Conservation (phyloP, 2,888 invertebrate genomes). For the Carpatolechia fugitivella region DNA sequence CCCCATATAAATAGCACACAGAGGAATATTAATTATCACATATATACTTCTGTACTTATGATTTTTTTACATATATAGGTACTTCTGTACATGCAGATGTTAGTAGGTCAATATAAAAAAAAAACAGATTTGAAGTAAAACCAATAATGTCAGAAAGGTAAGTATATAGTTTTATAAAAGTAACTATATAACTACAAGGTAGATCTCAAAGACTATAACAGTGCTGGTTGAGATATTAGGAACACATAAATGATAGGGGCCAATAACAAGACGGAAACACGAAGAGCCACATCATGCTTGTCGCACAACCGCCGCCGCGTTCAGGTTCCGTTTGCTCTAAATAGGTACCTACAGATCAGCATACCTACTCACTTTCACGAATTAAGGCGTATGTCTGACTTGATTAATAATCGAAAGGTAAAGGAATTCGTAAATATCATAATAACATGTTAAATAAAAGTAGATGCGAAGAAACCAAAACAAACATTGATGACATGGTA, state of each 20-base stretch:
- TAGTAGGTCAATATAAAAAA: no score
- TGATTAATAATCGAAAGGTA: background rate
- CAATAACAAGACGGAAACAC: conserved; percentile 1
- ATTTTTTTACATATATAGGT: no score
- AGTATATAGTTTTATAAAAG: no score
- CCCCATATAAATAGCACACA: no score
- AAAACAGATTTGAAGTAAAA: no score
- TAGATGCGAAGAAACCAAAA: conserved; percentile 59
- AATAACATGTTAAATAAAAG: background rate
- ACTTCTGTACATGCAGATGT: no score
- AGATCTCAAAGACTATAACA: no score
- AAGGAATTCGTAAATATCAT: background rate
- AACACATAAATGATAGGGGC: background rate
- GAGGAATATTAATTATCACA: no score
- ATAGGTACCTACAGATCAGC: background rate
- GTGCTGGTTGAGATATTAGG: no score
- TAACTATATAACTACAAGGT: no score
- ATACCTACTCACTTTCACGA: background rate
- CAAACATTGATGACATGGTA: conserved; percentile 76
- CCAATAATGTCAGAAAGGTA: no score
- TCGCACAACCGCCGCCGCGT: background rate
- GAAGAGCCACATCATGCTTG: conserved; percentile 7
- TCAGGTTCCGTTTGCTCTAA: background rate
- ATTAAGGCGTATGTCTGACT: background rate
- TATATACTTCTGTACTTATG: no score